phyloP scores from a whole-genome alignment of 1,140 invertebrate species.

The Oncopeltus fasciatus region DNA sequence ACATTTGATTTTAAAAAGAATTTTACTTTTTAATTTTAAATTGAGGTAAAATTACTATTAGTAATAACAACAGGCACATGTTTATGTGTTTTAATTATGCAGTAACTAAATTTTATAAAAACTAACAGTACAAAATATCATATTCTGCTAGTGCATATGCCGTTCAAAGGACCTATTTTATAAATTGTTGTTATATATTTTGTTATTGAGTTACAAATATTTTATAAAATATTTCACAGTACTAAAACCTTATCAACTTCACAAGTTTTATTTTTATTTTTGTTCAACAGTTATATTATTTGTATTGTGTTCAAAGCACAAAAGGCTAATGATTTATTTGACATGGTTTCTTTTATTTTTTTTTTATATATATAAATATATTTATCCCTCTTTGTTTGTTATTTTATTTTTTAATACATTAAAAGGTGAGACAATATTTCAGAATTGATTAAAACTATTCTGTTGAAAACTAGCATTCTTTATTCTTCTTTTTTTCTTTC shows the following conservation, averaged over 20 bases:
- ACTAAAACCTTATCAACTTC: conserved; percentile 5
- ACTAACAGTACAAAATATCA: conserved; percentile 16
- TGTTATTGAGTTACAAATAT: conserved; percentile 16
- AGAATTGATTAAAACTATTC: background rate
- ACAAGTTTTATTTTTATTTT: conserved; percentile 14
- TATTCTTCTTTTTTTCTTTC: background rate
- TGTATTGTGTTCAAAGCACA: conserved; percentile 4
- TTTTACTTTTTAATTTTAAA: no score
- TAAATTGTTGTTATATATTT: conserved; percentile 18
- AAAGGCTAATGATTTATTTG: conserved; percentile 11
- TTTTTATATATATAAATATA: no score
- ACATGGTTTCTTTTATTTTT: no score
- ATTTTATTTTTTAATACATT: no score
- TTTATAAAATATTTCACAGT: conserved; percentile 12
- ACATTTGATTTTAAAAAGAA: no score
- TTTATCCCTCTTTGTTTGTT: no score
- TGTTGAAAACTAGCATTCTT: background rate
- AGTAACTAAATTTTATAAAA: background rate
- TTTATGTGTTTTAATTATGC: background rate
- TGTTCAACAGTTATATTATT: conserved; percentile 3
- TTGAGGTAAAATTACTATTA: no score
- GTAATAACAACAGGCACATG: no score
- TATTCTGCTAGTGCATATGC: background rate
- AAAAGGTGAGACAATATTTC: conserved; percentile 4
- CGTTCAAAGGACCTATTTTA: conserved; percentile 11